Evolutionary conservation across 2,797 vertebrate genomes (phyloP), one percentile per base, ranked within the genome.

Genomic region (Mormyrus proboscirostris): DNA sequence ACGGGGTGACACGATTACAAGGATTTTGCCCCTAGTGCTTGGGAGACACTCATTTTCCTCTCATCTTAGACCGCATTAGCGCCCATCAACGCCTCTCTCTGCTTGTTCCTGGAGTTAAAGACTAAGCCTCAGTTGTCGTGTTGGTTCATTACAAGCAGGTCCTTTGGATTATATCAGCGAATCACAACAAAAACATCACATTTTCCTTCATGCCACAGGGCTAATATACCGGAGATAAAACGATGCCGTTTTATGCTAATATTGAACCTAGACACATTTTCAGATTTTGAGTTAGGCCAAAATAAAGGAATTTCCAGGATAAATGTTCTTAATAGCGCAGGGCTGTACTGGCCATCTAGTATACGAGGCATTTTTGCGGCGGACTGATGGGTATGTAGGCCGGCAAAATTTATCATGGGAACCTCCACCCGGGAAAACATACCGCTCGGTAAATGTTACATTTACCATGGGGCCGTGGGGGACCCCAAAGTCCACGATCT

Each of bases 21-120:
- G 87, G 89, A 90, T 91, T 89, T 91, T 55, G 49, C 55, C 49
- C 14, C 3, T 14, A 88, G 90, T 83, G 90, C 85, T 73, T 53
- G 33, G 83, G 16, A 89, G 86, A 91, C 88, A 89, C 65, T 38
- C 38, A 89, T 88, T 88, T 29, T 22, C 41, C 88, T 88, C 86
- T 86, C 86, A 49, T 88, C 90, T 88, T 79, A 79, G 38, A 41
- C 73, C 2, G 33, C 38, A 79, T 79, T 44, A 79, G 73, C 38
- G 33, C 14, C 73, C 73, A 79, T 79, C 73, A 79, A 16, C 5
- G 14, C 38, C 73, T 79, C 38, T 44, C 73, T 44, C 4, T 79
- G 33, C 16, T 44, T 44, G 73, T 44, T 41, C 69, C 69, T 41
- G 33, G 29, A 76, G 29, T 76, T 12, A 6, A 44, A 79, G 33